Conservation (phyloP, 2,113 vertebrate species). For the Spea bombifrons region DNA sequence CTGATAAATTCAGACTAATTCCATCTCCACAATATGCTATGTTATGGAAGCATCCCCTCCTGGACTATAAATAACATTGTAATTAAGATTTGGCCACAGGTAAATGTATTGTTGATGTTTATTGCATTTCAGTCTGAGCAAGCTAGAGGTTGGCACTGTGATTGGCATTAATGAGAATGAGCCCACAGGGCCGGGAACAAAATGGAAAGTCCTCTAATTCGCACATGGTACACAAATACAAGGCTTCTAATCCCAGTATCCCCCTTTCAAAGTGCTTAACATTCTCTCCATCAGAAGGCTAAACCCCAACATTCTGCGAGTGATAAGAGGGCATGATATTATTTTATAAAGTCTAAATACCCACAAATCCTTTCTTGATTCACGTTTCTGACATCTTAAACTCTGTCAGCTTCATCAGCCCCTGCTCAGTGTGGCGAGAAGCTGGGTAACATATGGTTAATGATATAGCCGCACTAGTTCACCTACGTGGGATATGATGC, state of each 20-base stretch:
- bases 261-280: too few species aligned
- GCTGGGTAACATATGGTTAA: constrained; percentile 13
- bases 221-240: too few species aligned
- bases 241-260: too few species aligned
- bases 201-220: too few species aligned
- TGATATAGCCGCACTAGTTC: constrained; percentile 4
- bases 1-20: constrained; percentile 33
- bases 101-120: neutral
- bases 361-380: neutral
- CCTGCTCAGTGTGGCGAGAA: neutral
- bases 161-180: too few species aligned
- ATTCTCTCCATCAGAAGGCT: too few species aligned
- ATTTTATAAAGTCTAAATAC: neutral
- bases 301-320: too few species aligned
- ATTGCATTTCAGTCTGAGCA: neutral
- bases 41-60: constrained; percentile 14
- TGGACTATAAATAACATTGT: constrained; percentile 23
- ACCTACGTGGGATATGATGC: neutral
- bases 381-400: neutral
- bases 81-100: neutral
- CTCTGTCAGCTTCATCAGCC: neutral
- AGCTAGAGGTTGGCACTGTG: neutral
- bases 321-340: too few species aligned
- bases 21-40: constrained; percentile 35
- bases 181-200: too few species aligned